Evolutionary conservation across 2,113 vertebrate species (phyloP).

Genomic region (Proterorhinus semilunaris): DNA sequence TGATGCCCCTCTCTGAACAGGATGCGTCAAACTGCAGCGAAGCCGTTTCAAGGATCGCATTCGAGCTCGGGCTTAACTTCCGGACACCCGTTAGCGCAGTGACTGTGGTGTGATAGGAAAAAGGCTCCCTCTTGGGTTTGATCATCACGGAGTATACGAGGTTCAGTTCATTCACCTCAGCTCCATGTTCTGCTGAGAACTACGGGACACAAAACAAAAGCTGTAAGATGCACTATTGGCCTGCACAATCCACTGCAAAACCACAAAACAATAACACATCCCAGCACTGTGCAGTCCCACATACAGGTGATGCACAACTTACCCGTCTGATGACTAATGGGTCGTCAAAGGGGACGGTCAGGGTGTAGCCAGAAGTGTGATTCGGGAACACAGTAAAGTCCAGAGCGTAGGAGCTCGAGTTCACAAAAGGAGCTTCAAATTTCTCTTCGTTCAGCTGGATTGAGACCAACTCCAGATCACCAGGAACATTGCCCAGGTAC

Average conservation of each 20-base stretch:
- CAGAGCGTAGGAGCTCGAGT: constrained; percentile 1
- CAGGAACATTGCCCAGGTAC: constrained; percentile 56
- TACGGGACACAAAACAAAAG: constrained; percentile 4
- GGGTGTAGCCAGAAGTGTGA: constrained; percentile 45
- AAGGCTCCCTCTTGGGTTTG: constrained; percentile 41
- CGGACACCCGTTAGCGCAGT: constrained; percentile 31
- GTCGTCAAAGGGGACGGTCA: constrained; percentile 58
- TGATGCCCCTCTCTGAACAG: constrained; percentile 54
- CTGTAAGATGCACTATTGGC: not conserved
- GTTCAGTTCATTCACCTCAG: constrained; percentile 40
- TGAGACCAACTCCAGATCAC: constrained; percentile 45
- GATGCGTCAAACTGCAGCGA: constrained; percentile 27
- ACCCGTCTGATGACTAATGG: constrained; percentile 45
- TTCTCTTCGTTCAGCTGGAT: constrained; percentile 51
- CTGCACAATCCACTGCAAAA: too few relatives aligned
- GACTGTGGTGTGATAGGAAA: constrained; percentile 11
- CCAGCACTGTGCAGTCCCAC: too few relatives aligned
- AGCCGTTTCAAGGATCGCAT: constrained; percentile 15
- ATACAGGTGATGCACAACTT: not conserved
- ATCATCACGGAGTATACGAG: constrained; percentile 59
- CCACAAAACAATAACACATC: too few relatives aligned
- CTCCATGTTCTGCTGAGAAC: constrained; percentile 34
- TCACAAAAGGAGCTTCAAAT: not conserved
- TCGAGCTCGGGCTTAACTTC: constrained; percentile 44
- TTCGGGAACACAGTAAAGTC: constrained; percentile 21